phyloP scores from a whole-genome alignment of 2,888 invertebrate species.

The Tenthredo mesomela region DNA sequence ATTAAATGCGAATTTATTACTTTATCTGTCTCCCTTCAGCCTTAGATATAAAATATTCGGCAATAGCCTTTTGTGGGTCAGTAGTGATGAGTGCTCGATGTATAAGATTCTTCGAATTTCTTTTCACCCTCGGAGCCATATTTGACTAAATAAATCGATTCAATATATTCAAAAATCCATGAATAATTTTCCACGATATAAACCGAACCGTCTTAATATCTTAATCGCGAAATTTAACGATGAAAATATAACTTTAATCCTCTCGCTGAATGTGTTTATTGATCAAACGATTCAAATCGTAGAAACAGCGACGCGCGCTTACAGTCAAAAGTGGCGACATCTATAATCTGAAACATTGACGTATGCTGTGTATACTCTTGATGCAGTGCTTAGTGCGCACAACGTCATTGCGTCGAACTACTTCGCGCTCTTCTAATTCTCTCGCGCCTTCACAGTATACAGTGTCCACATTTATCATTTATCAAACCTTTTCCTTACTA shows the following conservation, averaged over 20 bases:
- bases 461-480: not conserved
- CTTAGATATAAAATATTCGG: constrained; percentile 80
- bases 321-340: not conserved
- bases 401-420: not conserved
- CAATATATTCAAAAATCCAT: not conserved
- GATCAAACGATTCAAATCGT: constrained; percentile 63
- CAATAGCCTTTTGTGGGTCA: constrained; percentile 78
- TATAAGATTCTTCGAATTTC: constrained; percentile 58
- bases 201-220: not conserved
- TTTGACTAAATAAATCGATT: not conserved
- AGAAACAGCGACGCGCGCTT: constrained; percentile 24
- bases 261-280: constrained; percentile 55
- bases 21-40: constrained; percentile 79
- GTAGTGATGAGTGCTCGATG: constrained; percentile 54
- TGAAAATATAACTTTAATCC: not conserved
- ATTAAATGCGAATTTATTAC: constrained; percentile 70
- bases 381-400: not conserved
- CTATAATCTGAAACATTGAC: constrained; percentile 19
- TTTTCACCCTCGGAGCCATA: constrained; percentile 24
- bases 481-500: not conserved
- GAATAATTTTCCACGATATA: not conserved
- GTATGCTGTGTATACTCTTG: not conserved
- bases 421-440: not conserved
- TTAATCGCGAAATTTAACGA: not conserved
- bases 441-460: not conserved